Percentiles rank a stretch among this genome's conserved stretches.
Evolutionary conservation across 2,888 invertebrate genomes (phyloP).

Genomic region (Eumerus sabulonum): DNA sequence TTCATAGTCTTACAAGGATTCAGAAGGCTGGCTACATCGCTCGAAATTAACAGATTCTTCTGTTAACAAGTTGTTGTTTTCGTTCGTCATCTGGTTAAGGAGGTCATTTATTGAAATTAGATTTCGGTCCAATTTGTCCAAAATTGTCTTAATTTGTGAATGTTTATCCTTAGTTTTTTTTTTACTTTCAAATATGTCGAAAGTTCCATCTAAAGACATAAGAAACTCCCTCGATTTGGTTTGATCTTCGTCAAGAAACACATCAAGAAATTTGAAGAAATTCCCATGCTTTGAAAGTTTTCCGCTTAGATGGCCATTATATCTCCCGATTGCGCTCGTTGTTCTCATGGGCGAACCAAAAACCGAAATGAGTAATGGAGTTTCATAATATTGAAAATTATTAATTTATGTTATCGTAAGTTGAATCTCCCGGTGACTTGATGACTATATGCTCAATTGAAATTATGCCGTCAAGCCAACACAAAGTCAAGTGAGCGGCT

Average conservation of each 20-base stretch:
- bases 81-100: conserved; percentile 23
- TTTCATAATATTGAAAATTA: conserved; percentile 24
- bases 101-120: conserved; percentile 28
- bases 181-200: conserved; percentile 18
- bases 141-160: conserved; percentile 15
- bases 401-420: neutral
- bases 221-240: conserved; percentile 17
- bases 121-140: conserved; percentile 11
- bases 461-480: too few species aligned
- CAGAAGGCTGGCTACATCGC: too few species aligned
- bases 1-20: too few species aligned
- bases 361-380: conserved; percentile 13
- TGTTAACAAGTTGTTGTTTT: conserved; percentile 8
- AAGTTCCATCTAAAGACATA: conserved; percentile 29
- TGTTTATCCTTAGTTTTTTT: conserved; percentile 23
- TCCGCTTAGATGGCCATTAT: conserved; percentile 12
- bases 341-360: conserved; percentile 19
- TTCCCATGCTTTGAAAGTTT: conserved; percentile 6
- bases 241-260: conserved; percentile 15
- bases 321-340: conserved; percentile 9
- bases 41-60: conserved; percentile 6
- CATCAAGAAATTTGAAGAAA: conserved; percentile 22
- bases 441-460: too few species aligned
- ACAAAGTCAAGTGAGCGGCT: too few species aligned
- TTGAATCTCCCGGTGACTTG: too few species aligned